Base-by-base conservation (phyloP, 2,888 invertebrate species). In the Caenorhabditis japonica region DNA sequence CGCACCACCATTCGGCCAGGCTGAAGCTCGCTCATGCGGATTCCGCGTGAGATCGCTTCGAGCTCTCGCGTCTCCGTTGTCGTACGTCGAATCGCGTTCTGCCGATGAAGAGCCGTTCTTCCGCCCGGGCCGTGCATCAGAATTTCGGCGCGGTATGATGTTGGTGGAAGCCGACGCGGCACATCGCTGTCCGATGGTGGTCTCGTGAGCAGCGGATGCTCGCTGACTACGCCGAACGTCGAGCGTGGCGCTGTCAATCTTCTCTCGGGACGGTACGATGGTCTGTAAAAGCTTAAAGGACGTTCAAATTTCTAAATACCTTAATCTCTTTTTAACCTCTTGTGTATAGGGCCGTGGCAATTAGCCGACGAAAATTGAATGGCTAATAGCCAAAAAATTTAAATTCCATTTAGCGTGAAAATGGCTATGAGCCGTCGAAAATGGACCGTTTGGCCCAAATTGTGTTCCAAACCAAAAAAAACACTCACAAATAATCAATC, bases 151-250 rank as follows among this genome's bases (percentile, higher is more conserved):
- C 58, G 51, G 13, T 30, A 58, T 2, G 44, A 5, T 12, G 58
- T 19, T 4, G 39, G 27, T 4, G 56, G 34, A n/a, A n/a, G n/a
- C 27, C 56, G 56, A 13, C 56, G 56, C 1, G 52, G 23, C 13
- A 44, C 15, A 15, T 60, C 58, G 4, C 8, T 49, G 21, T 71
- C 62, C 10, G 36, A 33, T 12, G 62, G 34, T 25, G 71, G 56
- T 17, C 77, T 46, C 13, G 58, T 47, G 46, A 78, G 49, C 13
- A 80, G 64, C 13, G 76, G 80, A 49, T 80, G 81, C 21, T 64
- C 64, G 4, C 23, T 33, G 17, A 58, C 38, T 15, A 46, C 44
- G 17, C 61, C 68, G n/a, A n/a, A n/a, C n/a, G n/a, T n/a, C 21
- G 51, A 15, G 19, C 41, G 41, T 13, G 41, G 39, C n/a, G 39